These are phyloP conservation scores for Aurelia aurita complex sp. Pacific DNA, from an alignment of 30 jellyfish, hydroid and myxozoan species.

Conservation along the genomic window DNA sequence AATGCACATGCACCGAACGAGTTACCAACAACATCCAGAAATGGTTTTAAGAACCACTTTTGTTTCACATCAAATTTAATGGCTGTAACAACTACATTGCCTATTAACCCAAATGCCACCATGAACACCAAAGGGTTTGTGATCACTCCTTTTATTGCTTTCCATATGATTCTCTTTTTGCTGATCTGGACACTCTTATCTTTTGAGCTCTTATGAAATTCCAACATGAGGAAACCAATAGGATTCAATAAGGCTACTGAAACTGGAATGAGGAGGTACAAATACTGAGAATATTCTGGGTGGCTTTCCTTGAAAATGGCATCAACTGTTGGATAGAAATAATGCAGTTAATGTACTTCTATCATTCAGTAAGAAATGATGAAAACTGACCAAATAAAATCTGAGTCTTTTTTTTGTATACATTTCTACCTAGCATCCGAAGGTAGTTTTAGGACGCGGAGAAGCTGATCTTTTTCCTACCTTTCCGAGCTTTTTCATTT, in stretches of 20 bases:
- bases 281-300: conserved; percentile 69
- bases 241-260: conserved; percentile 85
- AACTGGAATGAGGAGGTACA: conserved; percentile 85
- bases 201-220: conserved; percentile 64
- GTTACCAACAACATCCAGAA: conserved; percentile 55
- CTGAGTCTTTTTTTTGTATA: no score
- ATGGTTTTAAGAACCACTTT: conserved; percentile 52
- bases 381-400: no score
- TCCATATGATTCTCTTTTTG: conserved; percentile 38
- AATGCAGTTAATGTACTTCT: not conserved
- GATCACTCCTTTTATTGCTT: conserved; percentile 66
- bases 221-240: conserved; percentile 83
- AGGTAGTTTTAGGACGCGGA: no score
- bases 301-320: conserved; percentile 65
- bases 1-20: conserved; percentile 91
- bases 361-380: no score
- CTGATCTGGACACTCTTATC: not conserved
- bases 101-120: conserved; percentile 69
- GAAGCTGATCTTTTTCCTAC: no score
- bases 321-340: conserved; percentile 54
- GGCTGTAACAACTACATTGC: conserved; percentile 30
- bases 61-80: no score
- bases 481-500: no score
- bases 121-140: conserved; percentile 90
- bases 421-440: no score